Conservation (phyloP, 2,888 invertebrate genomes). For the Caradrina clavipalpis region DNA sequence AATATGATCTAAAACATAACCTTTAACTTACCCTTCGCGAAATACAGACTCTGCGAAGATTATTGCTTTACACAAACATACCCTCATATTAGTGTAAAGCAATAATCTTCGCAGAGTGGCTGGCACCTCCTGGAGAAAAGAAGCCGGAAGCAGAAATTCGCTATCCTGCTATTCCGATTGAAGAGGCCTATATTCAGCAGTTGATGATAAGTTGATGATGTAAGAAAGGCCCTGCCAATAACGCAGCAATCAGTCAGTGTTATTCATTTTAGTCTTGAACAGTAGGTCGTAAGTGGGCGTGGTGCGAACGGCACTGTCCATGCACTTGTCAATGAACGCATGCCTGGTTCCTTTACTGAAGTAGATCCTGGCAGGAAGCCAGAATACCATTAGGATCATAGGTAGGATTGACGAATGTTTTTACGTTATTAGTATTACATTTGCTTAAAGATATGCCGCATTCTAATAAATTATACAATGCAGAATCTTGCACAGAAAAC, state of each 20-base stretch:
- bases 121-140: too few relatives aligned
- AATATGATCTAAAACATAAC: too few relatives aligned
- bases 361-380: conserved; percentile 38
- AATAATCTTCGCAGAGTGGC: too few relatives aligned
- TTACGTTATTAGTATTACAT: background rate
- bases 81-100: too few relatives aligned
- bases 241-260: conserved; percentile 10
- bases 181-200: too few relatives aligned
- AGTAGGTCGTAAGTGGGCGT: conserved; percentile 43
- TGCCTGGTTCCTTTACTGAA: conserved; percentile 31
- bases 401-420: conserved; percentile 19
- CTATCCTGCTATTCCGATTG: too few relatives aligned
- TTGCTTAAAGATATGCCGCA: too few relatives aligned
- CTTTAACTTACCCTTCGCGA: too few relatives aligned
- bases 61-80: too few relatives aligned
- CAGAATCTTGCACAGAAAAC: too few relatives aligned
- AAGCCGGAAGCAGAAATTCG: too few relatives aligned
- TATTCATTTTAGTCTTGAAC: conserved; percentile 18
- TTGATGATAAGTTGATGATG: background rate
- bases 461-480: background rate
- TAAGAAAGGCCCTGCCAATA: background rate
- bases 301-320: conserved; percentile 37
- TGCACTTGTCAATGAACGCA: conserved; percentile 56
- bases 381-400: conserved; percentile 39
- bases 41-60: too few relatives aligned